Evolutionary conservation across 1,140 invertebrate species (phyloP).

Genomic region (Pogonognathellus flavescens): DNA sequence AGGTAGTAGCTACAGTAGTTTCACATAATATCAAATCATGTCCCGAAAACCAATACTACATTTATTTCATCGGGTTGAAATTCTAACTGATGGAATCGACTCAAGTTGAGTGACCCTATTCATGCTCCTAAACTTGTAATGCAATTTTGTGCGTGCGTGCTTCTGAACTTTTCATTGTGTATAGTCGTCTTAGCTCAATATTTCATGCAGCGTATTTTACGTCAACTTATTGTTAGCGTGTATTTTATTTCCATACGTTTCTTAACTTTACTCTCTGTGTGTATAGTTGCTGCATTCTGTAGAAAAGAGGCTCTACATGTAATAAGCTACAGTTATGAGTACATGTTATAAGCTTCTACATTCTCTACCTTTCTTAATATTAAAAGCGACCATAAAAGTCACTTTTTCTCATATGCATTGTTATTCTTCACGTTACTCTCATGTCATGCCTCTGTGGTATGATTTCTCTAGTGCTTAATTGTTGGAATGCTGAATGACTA

Average conservation of each 20-base stretch:
- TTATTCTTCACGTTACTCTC: no score
- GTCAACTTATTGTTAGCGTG: slow-evolving; percentile 30
- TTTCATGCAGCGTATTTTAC: slow-evolving; percentile 26
- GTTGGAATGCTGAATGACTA: no score
- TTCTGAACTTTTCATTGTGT: slow-evolving; percentile 27
- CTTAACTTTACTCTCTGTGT: slow-evolving; percentile 9
- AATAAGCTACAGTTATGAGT: no score
- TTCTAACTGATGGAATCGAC: slow-evolving; percentile 39
- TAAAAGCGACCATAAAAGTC: no score
- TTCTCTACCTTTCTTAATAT: no score
- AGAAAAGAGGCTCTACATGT: no score
- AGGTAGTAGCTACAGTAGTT: no score
- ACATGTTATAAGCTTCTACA: no score
- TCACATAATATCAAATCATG: not conserved
- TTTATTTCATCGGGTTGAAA: slow-evolving; percentile 30
- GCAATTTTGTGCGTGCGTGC: slow-evolving; percentile 49
- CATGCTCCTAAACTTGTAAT: slow-evolving; percentile 33
- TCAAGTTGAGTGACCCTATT: slow-evolving; percentile 48
- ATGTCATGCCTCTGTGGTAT: no score
- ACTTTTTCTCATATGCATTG: no score
- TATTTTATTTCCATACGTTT: slow-evolving; percentile 8
- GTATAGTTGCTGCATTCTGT: no score
- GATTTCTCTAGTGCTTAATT: no score
- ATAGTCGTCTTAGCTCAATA: slow-evolving; percentile 19
- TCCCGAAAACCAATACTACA: not conserved